Conservation (phyloP, 2,888 invertebrate genomes). For the Epirrita christyi region DNA sequence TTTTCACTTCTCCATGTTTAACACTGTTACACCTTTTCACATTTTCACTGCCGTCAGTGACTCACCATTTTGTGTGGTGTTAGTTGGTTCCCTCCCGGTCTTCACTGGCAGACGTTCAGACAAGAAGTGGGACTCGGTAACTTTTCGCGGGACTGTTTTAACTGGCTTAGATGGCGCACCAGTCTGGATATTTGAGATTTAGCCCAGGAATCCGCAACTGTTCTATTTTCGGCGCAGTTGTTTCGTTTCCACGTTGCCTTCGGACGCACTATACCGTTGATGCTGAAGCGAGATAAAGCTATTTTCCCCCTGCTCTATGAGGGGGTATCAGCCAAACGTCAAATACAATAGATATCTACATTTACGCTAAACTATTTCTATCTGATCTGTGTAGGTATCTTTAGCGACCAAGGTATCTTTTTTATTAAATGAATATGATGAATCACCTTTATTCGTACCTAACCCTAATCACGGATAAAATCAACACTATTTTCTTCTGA, state of each 20-base stretch:
- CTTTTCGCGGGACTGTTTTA: slow-evolving; percentile 89
- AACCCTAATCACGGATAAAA: slow-evolving; percentile 12
- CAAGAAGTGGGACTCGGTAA: slow-evolving; percentile 91
- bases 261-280: slow-evolving; percentile 45
- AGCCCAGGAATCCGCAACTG: slow-evolving; percentile 84
- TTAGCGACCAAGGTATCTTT: slow-evolving; percentile 60
- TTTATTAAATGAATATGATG: slow-evolving; percentile 29
- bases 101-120: slow-evolving; percentile 90
- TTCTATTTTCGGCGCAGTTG: slow-evolving; percentile 81
- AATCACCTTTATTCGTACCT: slow-evolving; percentile 23
- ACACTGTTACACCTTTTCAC: slow-evolving; percentile 79
- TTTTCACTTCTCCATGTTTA: slow-evolving; percentile 71
- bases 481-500: too few relatives aligned
- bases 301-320: slow-evolving; percentile 53
- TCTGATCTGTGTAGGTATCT: slow-evolving; percentile 62
- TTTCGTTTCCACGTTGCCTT: slow-evolving; percentile 65
- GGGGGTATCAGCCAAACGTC: slow-evolving; percentile 58
- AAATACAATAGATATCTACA: slow-evolving; percentile 78
- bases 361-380: slow-evolving; percentile 83
- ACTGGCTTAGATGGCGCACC: slow-evolving; percentile 90
- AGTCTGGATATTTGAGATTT: slow-evolving; percentile 87
- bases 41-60: slow-evolving; percentile 76
- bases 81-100: slow-evolving; percentile 87
- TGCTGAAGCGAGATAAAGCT: slow-evolving; percentile 66
- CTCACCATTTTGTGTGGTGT: slow-evolving; percentile 89